Evolutionary conservation across 2,797 vertebrate genomes (phyloP), one percentile per base, ranked within the genome.

Genomic region (Staurois parvus): DNA sequence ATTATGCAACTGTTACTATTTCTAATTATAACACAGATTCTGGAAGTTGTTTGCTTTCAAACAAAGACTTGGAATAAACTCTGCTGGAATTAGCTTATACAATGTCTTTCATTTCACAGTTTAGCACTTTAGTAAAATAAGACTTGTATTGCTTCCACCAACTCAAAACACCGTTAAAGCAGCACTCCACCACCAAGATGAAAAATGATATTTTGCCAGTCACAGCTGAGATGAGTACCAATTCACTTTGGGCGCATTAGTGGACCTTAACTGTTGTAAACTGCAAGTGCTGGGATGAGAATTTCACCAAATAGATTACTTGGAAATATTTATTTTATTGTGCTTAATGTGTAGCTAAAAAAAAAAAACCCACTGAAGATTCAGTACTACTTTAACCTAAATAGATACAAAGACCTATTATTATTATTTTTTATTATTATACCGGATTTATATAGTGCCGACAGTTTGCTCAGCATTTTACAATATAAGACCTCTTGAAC

Each of bases 1-100:
- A 79, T 79, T 52, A 74, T 48, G 34, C 84, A 81, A 85, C 84
- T 80, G 84, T 67, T 76, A 80, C 37, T n/a, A 70, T 48, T 85
- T 85, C 77, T 69, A 85, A 81, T 69, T 85, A 69, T 81, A 75
- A 66, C 40, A 9, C 17, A 69, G 26, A 59, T 76, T 74, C 21
- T 81, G 84, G 84, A 81, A 85, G 42, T 30, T 26, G 3, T 59
- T 52, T 30, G n/a, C 19, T 74, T 73, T 68, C 17, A 48, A 48
- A 68, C 76, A 68, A 79, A 62, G 64, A 72, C 70, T 30, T 78
- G 76, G 68, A 79, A n/a, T 28, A 28, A 32, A 30, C 52, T 84
- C 83, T 19, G 69, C 56, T 70, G 72, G 62, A 59, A 76, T 81
- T 0, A 30, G 84, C 9, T 79, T 75, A 15, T 26, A 10, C 15